A percentile compares a stretch with the other conserved stretches of the same genome.
Evolutionary conservation across 2,888 invertebrate species (phyloP).

Genomic region (Nymphalis urticae): DNA sequence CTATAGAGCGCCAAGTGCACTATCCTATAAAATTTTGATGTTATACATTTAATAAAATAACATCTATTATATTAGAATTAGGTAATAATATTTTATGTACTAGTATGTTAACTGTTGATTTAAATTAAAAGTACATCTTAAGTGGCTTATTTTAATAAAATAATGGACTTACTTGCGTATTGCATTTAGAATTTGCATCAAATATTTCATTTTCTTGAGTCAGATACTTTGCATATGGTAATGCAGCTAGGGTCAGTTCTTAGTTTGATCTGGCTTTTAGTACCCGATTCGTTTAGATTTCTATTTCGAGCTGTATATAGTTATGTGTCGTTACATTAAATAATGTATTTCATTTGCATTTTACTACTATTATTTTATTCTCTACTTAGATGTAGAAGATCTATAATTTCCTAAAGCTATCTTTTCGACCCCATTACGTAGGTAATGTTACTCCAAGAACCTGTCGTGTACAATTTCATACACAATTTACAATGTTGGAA

Average conservation of each 20-base stretch:
- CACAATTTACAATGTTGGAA: background rate
- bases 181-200: slow-evolving; percentile 25
- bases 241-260: slow-evolving; percentile 26
- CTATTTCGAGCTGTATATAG: slow-evolving; percentile 6
- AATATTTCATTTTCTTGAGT: slow-evolving; percentile 29
- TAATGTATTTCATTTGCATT: slow-evolving; percentile 20
- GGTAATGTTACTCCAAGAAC: background rate
- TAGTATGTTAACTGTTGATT: background rate
- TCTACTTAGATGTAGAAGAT: slow-evolving; percentile 1
- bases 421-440: background rate
- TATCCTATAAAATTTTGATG: slow-evolving; percentile 10
- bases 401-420: slow-evolving; percentile 14
- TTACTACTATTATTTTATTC: slow-evolving; percentile 7
- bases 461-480: background rate
- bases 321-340: slow-evolving; percentile 17
- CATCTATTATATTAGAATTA: background rate
- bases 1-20: slow-evolving; percentile 12
- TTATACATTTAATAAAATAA: background rate
- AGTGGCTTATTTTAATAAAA: slow-evolving; percentile 9
- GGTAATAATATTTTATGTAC: background rate
- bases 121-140: background rate
- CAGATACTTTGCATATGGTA: slow-evolving; percentile 34
- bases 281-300: slow-evolving; percentile 23
- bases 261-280: slow-evolving; percentile 32
- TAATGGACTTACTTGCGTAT: slow-evolving; percentile 16